These are phyloP conservation scores for Drosophila cognata DNA, from an alignment of 2,888 invertebrate genomes.

Conservation along the genomic window DNA sequence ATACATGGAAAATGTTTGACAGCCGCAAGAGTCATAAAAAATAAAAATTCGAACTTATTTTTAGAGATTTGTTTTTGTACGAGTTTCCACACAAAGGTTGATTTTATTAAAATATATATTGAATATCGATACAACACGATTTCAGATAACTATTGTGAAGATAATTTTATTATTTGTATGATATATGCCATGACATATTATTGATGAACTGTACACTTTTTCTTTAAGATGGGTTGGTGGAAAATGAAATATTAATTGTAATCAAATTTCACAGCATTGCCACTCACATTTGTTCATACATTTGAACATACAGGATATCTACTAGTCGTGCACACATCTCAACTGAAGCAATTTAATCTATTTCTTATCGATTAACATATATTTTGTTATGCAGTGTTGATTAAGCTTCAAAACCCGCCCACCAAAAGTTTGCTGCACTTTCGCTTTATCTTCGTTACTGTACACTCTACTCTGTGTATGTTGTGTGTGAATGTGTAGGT, in stretches of 20 bases:
- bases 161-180: too few relatives aligned
- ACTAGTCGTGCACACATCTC: neutral
- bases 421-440: neutral
- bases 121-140: neutral
- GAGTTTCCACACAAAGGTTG: neutral
- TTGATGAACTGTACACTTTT: too few relatives aligned
- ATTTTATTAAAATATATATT: too few relatives aligned
- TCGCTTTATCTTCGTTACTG: conserved; percentile 19
- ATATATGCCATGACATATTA: too few relatives aligned
- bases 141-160: too few relatives aligned
- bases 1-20: neutral
- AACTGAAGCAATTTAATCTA: fast-evolving
- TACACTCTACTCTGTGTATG: neutral
- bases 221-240: too few relatives aligned
- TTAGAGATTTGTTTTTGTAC: neutral
- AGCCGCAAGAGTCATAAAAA: neutral
- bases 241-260: neutral
- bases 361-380: neutral
- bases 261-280: neutral
- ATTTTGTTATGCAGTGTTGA: neutral
- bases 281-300: neutral
- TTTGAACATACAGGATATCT: neutral
- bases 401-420: neutral
- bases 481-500: neutral
- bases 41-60: neutral